Base-by-base conservation (phyloP, 2,797 vertebrate genomes). In the Orestias chungarensis region DNA sequence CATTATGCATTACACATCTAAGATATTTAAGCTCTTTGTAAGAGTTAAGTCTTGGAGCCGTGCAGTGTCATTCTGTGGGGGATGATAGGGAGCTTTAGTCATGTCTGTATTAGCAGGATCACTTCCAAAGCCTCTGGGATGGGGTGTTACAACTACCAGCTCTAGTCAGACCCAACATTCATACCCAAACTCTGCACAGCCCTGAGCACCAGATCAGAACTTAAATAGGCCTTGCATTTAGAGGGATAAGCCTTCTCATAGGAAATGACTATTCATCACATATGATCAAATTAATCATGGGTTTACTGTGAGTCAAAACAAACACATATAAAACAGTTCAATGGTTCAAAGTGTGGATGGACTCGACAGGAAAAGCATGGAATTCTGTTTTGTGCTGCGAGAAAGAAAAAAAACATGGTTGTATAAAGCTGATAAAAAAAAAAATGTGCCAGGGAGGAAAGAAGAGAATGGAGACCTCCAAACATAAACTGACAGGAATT, bases 1-100 rank as follows among this genome's bases (percentile, higher is more conserved):
- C 81, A 94, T 93, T 93, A 94, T 94, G 88, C 87, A 93, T 94
- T 89, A 93, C 93, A 91, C 91, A 92, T 94, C 87, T 94, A 93
- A 93, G 92, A 95, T 94, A 94, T 94, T 93, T 92, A 94, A 94
- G 93, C 89, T 87, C 89, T 93, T 94, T 94, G 93, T 94, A 91
- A 83, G 90, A 91, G 89, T 92, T 92, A 93, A 92, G 90, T 90
- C 90, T 89, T 82, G 90, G 90, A 91, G 89, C 88, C 80, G 79
- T 91, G 92, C 86, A 72, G 89, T 94, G 92, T 92, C 93, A 92
- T 93, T 93, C 92, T 93, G 90, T 87, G 86, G 82, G 86, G 87
- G 90, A 91, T 91, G 92, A 93, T 91, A 89, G 89, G 89, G 92
- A 90, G 93, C 89, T 94, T 94, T 93, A 92, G 90, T 93, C 89